phyloP scores from a whole-genome alignment of 2,888 invertebrate species.

The Hymenopus coronatus region DNA sequence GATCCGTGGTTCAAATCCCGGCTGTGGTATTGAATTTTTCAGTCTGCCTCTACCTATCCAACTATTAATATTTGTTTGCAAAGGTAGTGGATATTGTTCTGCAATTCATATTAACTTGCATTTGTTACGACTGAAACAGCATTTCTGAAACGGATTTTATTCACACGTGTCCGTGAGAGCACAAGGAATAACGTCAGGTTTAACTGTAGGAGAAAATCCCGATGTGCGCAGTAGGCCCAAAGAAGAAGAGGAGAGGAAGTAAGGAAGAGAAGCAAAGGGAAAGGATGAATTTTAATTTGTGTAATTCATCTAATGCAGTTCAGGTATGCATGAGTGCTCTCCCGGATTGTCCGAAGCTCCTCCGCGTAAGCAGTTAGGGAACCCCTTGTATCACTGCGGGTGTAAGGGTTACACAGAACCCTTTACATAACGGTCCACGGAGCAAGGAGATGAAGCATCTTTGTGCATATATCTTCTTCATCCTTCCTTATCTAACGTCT shows the following conservation, averaged over 20 bases:
- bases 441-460: slow-evolving; percentile 16
- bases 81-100: no score
- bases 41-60: no score
- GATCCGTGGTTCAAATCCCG: no score
- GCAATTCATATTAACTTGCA: no score
- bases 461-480: background rate
- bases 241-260: background rate
- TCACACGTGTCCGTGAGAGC: background rate
- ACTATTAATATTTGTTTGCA: no score
- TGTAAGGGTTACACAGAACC: background rate
- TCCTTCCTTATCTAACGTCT: background rate
- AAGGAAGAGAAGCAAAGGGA: slow-evolving; percentile 1
- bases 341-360: slow-evolving; percentile 23
- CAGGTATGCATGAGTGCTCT: slow-evolving; percentile 28
- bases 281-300: slow-evolving; percentile 27
- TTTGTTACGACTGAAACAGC: no score
- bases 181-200: background rate
- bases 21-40: no score
- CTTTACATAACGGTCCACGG: background rate
- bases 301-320: slow-evolving; percentile 28
- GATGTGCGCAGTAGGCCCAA: background rate
- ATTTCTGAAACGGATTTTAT: background rate
- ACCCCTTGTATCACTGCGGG: background rate
- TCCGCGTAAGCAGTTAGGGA: slow-evolving; percentile 5
- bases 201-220: background rate